Evolutionary conservation across 2,888 invertebrate genomes (phyloP), one percentile per base, ranked within the genome.

Genomic region (Leptopilina drosophilae): DNA sequence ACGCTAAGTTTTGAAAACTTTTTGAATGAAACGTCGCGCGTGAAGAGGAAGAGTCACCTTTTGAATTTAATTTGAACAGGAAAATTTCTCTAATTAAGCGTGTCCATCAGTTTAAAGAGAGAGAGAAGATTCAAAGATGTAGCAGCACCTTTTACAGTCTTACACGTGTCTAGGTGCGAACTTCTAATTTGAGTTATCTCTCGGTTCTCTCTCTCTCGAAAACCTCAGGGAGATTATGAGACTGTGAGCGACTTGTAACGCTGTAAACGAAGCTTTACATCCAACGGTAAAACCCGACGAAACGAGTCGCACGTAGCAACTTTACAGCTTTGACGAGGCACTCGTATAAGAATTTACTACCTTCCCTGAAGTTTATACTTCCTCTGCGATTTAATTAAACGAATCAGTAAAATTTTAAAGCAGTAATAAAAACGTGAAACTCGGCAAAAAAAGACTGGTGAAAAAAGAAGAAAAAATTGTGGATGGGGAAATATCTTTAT

Each of bases 281-380:
- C 15, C n/a, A 12, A 73, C 73, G 53, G 53, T 56, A 33, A 73
- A 73, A 53, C n/a, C 53, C 56, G 73, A n/a, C 33, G 73, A 53
- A 69, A 33, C 69, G 69, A 69, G 69, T 69, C 53, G 53, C 73
- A 73, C 73, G 73, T 73, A 73, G 56, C 33, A 73, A 73, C 73
- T 73, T 73, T 73, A 73, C 73, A 73, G 73, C 33, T 73, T 73
- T 73, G 73, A 56, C 73, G 56, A 73, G 73, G 73, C n/a, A 53
- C 73, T 73, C 56, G 73, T 73, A 73, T 73, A 73, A 73, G 73
- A 73, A 73, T 73, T 73, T 73, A 73, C 73, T 73, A 73, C 73
- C 73, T 73, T 56, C 73, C n/a, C 53, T 49, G 56, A 73, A 73
- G 53, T 73, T 73, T 73, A 73, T 73, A 73, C 73, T 53, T 73